Percentiles rank a stretch among this genome's conserved stretches.
Evolutionary conservation across 2,113 vertebrate genomes (phyloP).

Genomic region (Paradisaea rubra): DNA sequence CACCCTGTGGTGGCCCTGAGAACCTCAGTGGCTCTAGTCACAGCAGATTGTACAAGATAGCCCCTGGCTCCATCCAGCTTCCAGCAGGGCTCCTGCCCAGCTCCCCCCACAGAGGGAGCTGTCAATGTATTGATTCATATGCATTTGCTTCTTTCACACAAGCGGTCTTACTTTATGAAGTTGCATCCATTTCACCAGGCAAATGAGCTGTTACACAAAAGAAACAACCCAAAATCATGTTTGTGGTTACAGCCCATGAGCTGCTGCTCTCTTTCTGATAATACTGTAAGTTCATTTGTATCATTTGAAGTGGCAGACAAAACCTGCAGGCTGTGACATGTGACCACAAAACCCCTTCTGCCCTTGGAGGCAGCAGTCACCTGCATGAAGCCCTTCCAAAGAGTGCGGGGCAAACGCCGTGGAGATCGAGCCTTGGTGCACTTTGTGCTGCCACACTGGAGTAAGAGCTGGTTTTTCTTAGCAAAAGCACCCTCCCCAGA

Average conservation of each 20-base stretch:
- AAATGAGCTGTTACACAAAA: neutral
- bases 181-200: neutral
- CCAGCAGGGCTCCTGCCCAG: neutral
- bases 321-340: neutral
- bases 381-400: neutral
- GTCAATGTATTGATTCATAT: neutral
- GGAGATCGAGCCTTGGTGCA: accelerated
- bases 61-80: neutral
- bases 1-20: neutral
- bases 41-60: neutral
- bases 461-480: neutral
- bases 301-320: neutral
- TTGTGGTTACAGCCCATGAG: neutral
- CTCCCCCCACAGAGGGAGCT: neutral
- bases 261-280: neutral
- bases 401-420: accelerated
- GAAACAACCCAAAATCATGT: too few species aligned
- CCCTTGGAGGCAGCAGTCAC: neutral
- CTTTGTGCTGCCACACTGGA: neutral
- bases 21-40: neutral
- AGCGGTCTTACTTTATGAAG: neutral
- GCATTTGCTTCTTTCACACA: neutral
- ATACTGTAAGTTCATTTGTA: neutral
- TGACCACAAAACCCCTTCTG: neutral
- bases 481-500: neutral